Percentiles rank a stretch among this genome's conserved stretches.
These are phyloP conservation scores for Arothron firmamentum DNA, from an alignment of 2,113 vertebrate species.

Conservation along the genomic window DNA sequence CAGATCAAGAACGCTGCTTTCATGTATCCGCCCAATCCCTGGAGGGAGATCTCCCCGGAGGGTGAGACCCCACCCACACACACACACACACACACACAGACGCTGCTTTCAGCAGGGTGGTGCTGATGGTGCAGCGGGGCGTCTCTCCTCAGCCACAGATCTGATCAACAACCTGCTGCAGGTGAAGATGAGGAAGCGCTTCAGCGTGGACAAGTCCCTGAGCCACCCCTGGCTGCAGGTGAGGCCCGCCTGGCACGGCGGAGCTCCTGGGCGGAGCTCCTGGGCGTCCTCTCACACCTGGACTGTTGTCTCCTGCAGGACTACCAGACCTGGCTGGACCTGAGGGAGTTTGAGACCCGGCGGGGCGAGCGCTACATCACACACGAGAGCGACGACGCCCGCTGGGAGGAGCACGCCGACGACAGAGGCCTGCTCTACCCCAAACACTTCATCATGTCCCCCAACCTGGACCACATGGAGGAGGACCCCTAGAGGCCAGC, in stretches of 20 bases:
- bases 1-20: slow-evolving; percentile 98
- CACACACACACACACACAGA: neutral
- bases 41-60: slow-evolving; percentile 94
- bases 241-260: neutral
- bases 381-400: slow-evolving; percentile 93
- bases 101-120: no score
- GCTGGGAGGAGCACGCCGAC: slow-evolving; percentile 91
- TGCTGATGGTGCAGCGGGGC: neutral
- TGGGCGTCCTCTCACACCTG: no score
- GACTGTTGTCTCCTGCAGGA: slow-evolving; percentile 74
- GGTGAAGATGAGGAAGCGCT: slow-evolving; percentile 98
- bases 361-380: slow-evolving; percentile 96
- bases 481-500: slow-evolving; percentile 85
- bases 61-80: slow-evolving; percentile 49
- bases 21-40: slow-evolving; percentile 95
- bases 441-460: slow-evolving; percentile 97
- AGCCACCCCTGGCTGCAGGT: slow-evolving; percentile 99
- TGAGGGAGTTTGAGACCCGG: slow-evolving; percentile 94
- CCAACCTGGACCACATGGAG: slow-evolving; percentile 97
- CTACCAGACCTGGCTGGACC: slow-evolving; percentile 97
- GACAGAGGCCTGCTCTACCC: slow-evolving; percentile 86
- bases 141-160: slow-evolving; percentile 82
- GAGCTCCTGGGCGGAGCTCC: no score
- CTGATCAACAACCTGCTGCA: slow-evolving; percentile 98
- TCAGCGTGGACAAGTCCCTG: slow-evolving; percentile 97